Evolutionary conservation across 2,113 vertebrate species (phyloP), one percentile per base, ranked within the genome.

Genomic region (Mystacornis crossleyi): DNA sequence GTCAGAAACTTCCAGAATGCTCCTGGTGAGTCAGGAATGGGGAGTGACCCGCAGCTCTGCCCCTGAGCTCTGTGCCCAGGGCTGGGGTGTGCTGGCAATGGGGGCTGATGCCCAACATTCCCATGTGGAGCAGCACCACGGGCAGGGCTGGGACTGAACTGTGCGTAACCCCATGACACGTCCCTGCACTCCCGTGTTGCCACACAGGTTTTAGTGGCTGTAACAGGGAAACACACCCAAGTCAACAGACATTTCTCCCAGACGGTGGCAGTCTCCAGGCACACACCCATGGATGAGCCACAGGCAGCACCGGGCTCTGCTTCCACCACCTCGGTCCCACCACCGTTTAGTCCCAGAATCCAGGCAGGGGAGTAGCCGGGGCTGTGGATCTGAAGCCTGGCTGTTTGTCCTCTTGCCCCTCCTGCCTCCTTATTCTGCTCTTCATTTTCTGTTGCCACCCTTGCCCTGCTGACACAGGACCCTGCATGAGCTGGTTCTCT

Each of bases 151-250:
- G 42, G 18, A 55, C 74, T 95, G 84, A 95, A 78, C 84, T 81
- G 50, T 54, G 64, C 0, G 0, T 85, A 90, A 86, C 84, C 48
- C 66, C 2, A 0, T 71, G 94, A 81, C 66, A 86, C 43, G 7
- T 78, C 61, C 72, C 87, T 94, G 81, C 74, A 86, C 77, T n/a
- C 20, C 34, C 81, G 33, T 34, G 42, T 42, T 93, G 84, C 92
- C 69, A 62, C 62, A 61, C 31, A 1, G 4, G 33, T 80, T 84
- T 93, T n/a, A 81, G 50, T 5, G 26, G 64, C 55, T 64, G n/a
- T 64, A 70, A 36, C 40, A 67, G 29, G 19, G 73, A 72, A 77
- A 79, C 93, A 91, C 97, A 64, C 93, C 92, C 91, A 81, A 58
- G 71, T 83, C 60, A 80, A 64, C 82, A 93, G 74, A 83, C 77